Base-by-base conservation (phyloP, 1,140 invertebrate genomes). In the Pinna nobilis region DNA sequence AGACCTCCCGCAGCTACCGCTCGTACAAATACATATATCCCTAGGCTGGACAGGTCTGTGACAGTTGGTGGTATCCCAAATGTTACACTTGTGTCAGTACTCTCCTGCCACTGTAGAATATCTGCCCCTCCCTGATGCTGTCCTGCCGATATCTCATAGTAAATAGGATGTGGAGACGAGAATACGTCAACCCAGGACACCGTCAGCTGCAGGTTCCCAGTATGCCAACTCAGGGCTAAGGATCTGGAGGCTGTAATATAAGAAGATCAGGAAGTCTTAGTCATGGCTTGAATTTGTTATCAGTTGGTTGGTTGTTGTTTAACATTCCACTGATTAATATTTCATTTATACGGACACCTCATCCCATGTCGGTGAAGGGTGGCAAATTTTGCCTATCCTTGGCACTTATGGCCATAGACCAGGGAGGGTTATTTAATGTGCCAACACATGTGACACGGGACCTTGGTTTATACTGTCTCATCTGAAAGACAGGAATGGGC, bases 41-140 rank as follows among this genome's bases (percentile, higher is more conserved):
- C 35, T 37, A 74, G 37, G 5, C 39, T 60, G 3, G 65, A 47
- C 1, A 37, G 32, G 28, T 63, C 44, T 47, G 65, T 68, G 18
- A 74, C 64, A 4, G 66, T 44, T 13, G 72, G 13, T 5, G 64
- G 59, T 25, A 78, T 15, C 41, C 59, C 69, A 41, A 78, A 61
- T 20, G 51, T 49, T 7, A 78, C 30, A 20, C 47, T 32, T 0
- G 74, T 35, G 39, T 20, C 41, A 3, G 18, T 74, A 11, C 74
- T 79, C 30, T 77, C 67, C 13, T 65, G 55, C 74, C 74, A 79
- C 35, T 76, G 70, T 32, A 71, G 13, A n/a, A 79, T 74, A 53
- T 79, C 67, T 28, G 49, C 57, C 41, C 74, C 74, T 1, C 77
- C 77, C 25, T 44, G 15, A 28, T 55, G 47, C 2, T 65, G 68